These are phyloP conservation scores for Seira ritae DNA, from an alignment of 2,888 invertebrate genomes.

Conservation along the genomic window DNA sequence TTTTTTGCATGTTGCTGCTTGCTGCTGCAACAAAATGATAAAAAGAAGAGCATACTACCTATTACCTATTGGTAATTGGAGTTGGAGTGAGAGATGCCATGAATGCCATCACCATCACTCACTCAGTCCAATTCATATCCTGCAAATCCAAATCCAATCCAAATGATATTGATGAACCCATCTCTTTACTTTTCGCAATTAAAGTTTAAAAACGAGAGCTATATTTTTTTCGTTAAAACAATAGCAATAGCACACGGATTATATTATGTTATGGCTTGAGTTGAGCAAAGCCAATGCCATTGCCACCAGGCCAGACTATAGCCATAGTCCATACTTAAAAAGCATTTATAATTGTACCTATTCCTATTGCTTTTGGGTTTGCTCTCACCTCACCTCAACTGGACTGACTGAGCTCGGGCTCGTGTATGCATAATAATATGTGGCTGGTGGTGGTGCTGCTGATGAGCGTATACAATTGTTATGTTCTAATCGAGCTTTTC, in stretches of 20 bases:
- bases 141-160: not conserved
- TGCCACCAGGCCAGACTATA: not conserved
- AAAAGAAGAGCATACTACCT: conserved; percentile 1
- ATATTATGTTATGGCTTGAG: no score
- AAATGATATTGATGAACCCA: not conserved
- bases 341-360: no score
- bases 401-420: not conserved
- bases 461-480: conserved; percentile 18
- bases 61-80: conserved; percentile 14
- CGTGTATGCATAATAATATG: not conserved
- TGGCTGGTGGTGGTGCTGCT: no score
- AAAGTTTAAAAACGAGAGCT: conserved; percentile 6
- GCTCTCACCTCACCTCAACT: no score
- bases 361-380: no score
- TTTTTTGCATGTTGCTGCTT: not conserved
- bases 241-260: not conserved
- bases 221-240: not conserved
- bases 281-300: not conserved
- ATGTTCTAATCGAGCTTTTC: conserved; percentile 20
- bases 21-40: not conserved
- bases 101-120: not conserved
- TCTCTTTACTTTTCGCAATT: not conserved
- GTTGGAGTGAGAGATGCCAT: not conserved
- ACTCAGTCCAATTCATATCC: not conserved
- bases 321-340: not conserved